These are phyloP conservation scores for Mirza zaza DNA, from an alignment of 2,113 vertebrate genomes.

Conservation along the genomic window DNA sequence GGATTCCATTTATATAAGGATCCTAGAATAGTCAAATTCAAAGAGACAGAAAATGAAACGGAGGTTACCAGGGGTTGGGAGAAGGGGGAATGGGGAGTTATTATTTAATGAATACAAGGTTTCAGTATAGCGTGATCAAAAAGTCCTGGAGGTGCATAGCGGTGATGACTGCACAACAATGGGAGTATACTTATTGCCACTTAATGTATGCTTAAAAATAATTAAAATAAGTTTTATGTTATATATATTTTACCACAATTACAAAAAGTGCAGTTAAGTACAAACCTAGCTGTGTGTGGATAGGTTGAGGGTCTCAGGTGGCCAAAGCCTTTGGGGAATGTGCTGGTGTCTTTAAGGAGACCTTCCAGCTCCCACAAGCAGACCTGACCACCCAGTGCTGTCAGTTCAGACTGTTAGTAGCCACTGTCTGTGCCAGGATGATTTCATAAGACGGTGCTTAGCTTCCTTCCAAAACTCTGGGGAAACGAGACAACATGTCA, in stretches of 20 bases:
- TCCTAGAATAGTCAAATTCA: background rate
- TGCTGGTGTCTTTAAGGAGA: background rate
- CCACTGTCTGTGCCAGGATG: background rate
- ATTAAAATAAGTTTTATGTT: background rate
- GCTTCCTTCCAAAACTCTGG: background rate
- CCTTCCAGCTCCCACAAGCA: background rate
- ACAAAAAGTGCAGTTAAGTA: background rate
- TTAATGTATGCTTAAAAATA: background rate
- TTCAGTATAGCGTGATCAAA: background rate
- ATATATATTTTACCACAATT: background rate
- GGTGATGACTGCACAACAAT: background rate
- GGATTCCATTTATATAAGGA: background rate
- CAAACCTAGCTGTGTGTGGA: background rate
- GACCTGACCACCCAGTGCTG: background rate
- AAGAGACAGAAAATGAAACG: background rate
- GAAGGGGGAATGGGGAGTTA: too few relatives aligned
- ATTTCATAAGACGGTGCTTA: too few relatives aligned
- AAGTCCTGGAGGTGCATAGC: background rate
- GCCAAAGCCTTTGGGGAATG: background rate
- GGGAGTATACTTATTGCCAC: background rate
- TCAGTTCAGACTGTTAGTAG: background rate
- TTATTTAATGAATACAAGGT: background rate
- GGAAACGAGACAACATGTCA: background rate
- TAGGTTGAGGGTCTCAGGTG: background rate
- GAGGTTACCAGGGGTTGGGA: background rate